Percentiles rank a stretch among this genome's conserved stretches.
Evolutionary conservation across 1,140 invertebrate species (phyloP).

Genomic region (Drosophila varians): DNA sequence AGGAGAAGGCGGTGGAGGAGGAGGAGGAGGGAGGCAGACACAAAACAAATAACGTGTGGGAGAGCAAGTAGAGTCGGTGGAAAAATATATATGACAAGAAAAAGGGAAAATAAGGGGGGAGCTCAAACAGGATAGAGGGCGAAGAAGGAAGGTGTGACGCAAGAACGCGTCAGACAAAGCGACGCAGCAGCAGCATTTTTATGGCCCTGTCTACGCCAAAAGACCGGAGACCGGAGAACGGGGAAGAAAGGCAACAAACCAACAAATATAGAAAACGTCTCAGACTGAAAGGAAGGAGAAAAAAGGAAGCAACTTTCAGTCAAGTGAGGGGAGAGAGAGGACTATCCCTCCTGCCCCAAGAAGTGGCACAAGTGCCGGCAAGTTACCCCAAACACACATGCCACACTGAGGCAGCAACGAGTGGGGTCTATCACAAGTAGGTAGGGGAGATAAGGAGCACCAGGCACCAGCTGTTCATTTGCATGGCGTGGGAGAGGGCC

Average conservation of each 20-base stretch:
- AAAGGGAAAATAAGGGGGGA: conserved; percentile 14
- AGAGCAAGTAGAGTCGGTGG: conserved; percentile 22
- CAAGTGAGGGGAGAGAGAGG: conserved; percentile 6
- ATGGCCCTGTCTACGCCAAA: conserved; percentile 50
- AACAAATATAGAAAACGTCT: conserved; percentile 53
- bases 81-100: conserved; percentile 57
- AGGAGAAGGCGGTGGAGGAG: conserved; percentile 9
- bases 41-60: conserved; percentile 75
- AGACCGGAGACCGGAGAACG: too few relatives aligned
- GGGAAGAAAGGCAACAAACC: conserved; percentile 9
- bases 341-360: background rate
- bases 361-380: conserved; percentile 73
- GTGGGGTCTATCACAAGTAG: background rate
- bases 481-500: conserved; percentile 2
- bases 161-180: conserved; percentile 58
- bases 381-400: conserved; percentile 41
- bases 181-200: conserved; percentile 58
- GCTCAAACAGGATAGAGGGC: conserved; percentile 26
- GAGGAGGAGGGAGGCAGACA: conserved; percentile 28
- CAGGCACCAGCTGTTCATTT: background rate
- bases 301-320: conserved; percentile 11
- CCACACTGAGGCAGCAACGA: background rate
- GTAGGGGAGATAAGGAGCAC: background rate
- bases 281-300: conserved; percentile 33
- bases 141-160: conserved; percentile 22